phyloP scores from a whole-genome alignment of 2,888 invertebrate species.

The Microchrysa polita region DNA sequence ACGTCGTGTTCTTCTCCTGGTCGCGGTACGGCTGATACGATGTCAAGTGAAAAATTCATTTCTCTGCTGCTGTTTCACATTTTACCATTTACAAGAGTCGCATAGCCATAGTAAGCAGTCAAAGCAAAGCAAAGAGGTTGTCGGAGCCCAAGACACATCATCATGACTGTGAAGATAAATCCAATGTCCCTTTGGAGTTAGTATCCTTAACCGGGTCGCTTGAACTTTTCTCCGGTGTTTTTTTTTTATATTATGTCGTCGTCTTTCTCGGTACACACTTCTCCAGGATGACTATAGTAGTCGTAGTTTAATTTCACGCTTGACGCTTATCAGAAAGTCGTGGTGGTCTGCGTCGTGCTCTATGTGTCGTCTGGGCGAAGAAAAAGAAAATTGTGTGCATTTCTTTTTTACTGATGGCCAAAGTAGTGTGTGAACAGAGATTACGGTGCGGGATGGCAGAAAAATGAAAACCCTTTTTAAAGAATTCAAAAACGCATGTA shows the following conservation, averaged over 20 bases:
- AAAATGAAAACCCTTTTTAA: too few species aligned
- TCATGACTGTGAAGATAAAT: slow-evolving; percentile 23
- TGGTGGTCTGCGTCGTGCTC: slow-evolving; percentile 17
- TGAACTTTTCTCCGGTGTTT: slow-evolving; percentile 26
- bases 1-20: neutral
- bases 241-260: slow-evolving; percentile 29
- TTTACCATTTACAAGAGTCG: too few species aligned
- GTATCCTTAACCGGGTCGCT: slow-evolving; percentile 19
- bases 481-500: too few species aligned
- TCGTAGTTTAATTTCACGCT: slow-evolving; percentile 46
- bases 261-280: slow-evolving; percentile 15
- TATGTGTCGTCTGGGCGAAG: neutral
- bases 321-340: slow-evolving; percentile 43
- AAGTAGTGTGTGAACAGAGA: slow-evolving; percentile 17
- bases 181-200: slow-evolving; percentile 33
- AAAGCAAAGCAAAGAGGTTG: slow-evolving; percentile 11
- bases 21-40: slow-evolving; percentile 7
- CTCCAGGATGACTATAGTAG: slow-evolving; percentile 43
- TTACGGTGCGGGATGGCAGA: neutral
- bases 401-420: neutral
- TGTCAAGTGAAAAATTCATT: slow-evolving; percentile 42
- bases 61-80: slow-evolving; percentile 31
- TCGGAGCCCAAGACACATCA: neutral
- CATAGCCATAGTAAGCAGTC: neutral
- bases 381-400: slow-evolving; percentile 38